These are phyloP conservation scores for Neoniphon sammara DNA, from an alignment of 2,797 vertebrate genomes.

Conservation along the genomic window DNA sequence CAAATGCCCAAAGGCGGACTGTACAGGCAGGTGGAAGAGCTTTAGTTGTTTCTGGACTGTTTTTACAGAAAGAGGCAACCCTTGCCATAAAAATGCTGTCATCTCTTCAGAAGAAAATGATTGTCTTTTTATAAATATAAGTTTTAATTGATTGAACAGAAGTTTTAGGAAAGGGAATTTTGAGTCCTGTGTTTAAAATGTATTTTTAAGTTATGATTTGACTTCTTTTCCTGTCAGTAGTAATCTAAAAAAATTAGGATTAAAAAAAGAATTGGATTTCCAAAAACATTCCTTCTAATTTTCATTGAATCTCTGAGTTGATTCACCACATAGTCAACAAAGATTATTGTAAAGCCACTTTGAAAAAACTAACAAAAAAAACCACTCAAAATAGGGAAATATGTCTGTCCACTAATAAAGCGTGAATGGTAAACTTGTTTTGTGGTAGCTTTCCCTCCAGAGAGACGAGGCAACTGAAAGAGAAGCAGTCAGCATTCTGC, in stretches of 20 bases:
- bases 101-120: neutral
- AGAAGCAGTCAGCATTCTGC: constrained; percentile 28
- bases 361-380: too few species aligned
- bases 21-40: neutral
- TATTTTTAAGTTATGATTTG: neutral
- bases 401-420: neutral
- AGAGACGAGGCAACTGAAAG: neutral
- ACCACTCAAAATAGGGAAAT: neutral
- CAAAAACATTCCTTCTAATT: constrained; percentile 4
- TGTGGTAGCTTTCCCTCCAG: neutral
- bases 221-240: constrained; percentile 26
- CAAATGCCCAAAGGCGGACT: neutral
- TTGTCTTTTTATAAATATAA: constrained; percentile 55
- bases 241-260: constrained; percentile 19
- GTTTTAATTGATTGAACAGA: constrained; percentile 36
- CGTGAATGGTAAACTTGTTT: neutral
- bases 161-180: constrained; percentile 42
- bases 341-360: constrained; percentile 1
- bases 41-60: constrained; percentile 1
- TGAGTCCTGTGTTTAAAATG: constrained; percentile 13
- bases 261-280: constrained; percentile 11
- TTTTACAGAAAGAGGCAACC: constrained; percentile 1
- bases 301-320: neutral
- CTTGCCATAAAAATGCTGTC: neutral
- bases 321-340: neutral